These are phyloP conservation scores for Trinorchestia longiramus DNA, from an alignment of 1,140 invertebrate species.

Conservation along the genomic window DNA sequence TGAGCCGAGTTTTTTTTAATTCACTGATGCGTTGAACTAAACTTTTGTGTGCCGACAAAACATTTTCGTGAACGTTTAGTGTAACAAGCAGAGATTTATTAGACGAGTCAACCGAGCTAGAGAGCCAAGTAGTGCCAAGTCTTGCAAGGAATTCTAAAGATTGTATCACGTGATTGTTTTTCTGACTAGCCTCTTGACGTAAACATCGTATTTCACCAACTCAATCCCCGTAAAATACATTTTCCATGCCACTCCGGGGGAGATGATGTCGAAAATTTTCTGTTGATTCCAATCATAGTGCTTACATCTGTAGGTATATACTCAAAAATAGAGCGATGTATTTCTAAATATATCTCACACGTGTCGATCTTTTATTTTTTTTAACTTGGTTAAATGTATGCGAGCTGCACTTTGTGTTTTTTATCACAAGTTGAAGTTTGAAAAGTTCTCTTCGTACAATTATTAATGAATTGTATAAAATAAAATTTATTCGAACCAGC, in stretches of 20 bases:
- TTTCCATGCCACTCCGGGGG: not conserved
- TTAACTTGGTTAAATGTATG: too few relatives aligned
- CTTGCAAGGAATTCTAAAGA: slow-evolving; percentile 2
- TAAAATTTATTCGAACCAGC: too few relatives aligned
- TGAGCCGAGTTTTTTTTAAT: not conserved
- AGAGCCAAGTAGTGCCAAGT: slow-evolving; percentile 10
- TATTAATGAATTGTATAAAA: too few relatives aligned
- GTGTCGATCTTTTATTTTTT: too few relatives aligned
- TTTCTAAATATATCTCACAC: too few relatives aligned
- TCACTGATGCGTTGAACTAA: not conserved
- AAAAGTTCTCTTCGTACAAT: too few relatives aligned
- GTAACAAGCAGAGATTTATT: slow-evolving; percentile 47
- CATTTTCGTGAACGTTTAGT: slow-evolving; percentile 40
- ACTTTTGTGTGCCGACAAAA: not conserved
- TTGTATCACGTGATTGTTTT: slow-evolving; percentile 38
- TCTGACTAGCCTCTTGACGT: not conserved
- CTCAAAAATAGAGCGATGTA: too few relatives aligned
- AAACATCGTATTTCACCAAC: slow-evolving; percentile 25
- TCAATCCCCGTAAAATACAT: not conserved
- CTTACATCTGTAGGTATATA: too few relatives aligned
- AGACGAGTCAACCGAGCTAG: not conserved
- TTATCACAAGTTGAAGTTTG: too few relatives aligned
- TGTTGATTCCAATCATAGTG: too few relatives aligned
- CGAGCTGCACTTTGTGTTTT: too few relatives aligned
- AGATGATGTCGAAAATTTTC: not conserved